These are phyloP conservation scores for Stenoptilia bipunctidactyla DNA, from an alignment of 2,888 invertebrate genomes.

Conservation along the genomic window DNA sequence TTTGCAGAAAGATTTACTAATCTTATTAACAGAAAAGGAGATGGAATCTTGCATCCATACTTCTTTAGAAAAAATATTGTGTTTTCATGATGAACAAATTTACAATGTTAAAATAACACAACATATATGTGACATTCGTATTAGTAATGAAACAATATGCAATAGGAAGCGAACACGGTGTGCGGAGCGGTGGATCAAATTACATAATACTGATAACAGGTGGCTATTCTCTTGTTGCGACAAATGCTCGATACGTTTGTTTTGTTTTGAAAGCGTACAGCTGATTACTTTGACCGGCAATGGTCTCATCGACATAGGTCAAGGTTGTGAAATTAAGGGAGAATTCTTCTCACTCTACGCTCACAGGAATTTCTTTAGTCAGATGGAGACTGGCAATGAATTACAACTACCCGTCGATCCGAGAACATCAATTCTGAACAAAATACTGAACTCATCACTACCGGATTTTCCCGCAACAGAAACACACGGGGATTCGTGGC, in stretches of 20 bases:
- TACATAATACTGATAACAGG: not conserved
- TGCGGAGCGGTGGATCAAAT: not conserved
- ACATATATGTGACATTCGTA: not conserved
- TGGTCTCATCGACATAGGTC: not conserved
- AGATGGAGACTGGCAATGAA: not conserved
- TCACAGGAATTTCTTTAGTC: not conserved
- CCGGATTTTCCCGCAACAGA: not conserved
- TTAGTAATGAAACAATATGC: not conserved
- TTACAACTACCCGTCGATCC: not conserved
- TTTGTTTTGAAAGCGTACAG: not conserved
- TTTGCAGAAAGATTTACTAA: not conserved
- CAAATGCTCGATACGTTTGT: not conserved
- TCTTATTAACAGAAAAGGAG: not conserved
- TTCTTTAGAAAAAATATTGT: not conserved
- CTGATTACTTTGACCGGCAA: not conserved
- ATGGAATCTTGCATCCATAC: not conserved
- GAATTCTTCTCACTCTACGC: not conserved
- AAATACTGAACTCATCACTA: not conserved
- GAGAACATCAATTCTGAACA: not conserved
- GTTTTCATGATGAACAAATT: not conserved
- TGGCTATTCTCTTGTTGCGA: not conserved
- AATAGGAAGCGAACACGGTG: not conserved
- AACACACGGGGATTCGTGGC: not conserved
- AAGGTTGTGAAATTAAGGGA: not conserved
- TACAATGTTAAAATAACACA: not conserved